Evolutionary conservation across 2,888 invertebrate species (phyloP), one percentile per base, ranked within the genome.

Genomic region (Athalia cordata): DNA sequence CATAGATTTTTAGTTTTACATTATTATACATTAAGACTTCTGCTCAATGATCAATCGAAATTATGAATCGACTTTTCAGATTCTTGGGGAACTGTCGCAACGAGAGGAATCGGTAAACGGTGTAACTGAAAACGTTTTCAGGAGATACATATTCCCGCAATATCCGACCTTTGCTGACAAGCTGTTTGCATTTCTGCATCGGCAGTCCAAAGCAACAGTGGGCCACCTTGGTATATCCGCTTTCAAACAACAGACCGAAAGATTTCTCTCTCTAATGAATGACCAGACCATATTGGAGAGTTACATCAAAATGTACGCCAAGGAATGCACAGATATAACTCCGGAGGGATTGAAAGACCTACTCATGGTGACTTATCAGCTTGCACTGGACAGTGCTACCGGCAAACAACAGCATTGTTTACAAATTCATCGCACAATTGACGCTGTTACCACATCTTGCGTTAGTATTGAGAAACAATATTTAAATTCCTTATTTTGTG

Each of bases 301-400:
- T 43, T 94, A 95, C 81, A 94, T 96, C 74, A 94, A 92, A 90
- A 93, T 92, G 90, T 92, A 91, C 84, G 87, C 90, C 15, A 88
- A 89, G 49, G 89, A 87, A 55, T 86, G 85, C 13, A 87, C 89
- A 77, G 89, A 90, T 47, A 93, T 96, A 80, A 93, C 92, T 13
- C 93, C 94, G 0, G 93, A 94, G 1, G 93, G 93, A 13, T 92
- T 96, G 59, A 93, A 92, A 43, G 92, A 93, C 43, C 90, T 96
- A 57, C 91, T 96, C 3, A 93, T 94, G 90, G 94, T 94, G 80
- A 95, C 95, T 85, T 96, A 96, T 89, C 94, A 94, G 85, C 92
- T 96, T 50, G 94, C 96, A 67, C 96, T 96, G 95, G 95, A 95
- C 87, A 95, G 95, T 88, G 93, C 94, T 0, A 95, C 94, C 83